Percentiles rank a stretch among this genome's conserved stretches.
Conservation (phyloP, 2,113 vertebrate species). For the Mesocricetus auratus region DNA sequence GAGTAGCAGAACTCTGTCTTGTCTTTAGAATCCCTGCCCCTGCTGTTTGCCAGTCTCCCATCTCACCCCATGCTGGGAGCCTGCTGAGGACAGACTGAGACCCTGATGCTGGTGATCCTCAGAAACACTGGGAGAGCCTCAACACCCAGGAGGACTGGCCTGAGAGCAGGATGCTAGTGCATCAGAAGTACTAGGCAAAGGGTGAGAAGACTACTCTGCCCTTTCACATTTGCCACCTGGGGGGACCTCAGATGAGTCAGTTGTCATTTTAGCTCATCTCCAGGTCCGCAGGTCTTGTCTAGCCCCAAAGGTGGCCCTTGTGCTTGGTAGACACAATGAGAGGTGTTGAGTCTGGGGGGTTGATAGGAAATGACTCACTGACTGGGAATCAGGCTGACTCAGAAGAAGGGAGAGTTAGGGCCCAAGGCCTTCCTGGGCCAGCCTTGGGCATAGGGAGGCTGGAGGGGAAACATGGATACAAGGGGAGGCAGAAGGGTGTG, state of each 20-base stretch:
- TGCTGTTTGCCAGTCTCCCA: neutral
- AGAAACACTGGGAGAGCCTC: neutral
- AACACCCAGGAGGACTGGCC: neutral
- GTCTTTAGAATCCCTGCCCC: neutral
- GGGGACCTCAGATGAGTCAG: neutral
- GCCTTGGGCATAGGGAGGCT: neutral
- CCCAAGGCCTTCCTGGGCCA: neutral
- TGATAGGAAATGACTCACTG: slow-evolving; percentile 49
- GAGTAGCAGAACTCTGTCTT: neutral
- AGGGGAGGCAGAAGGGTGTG: neutral
- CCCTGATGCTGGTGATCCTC: too few species aligned
- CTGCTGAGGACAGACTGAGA: neutral
- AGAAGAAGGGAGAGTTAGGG: neutral
- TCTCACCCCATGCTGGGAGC: neutral
- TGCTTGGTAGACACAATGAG: neutral
- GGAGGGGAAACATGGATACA: neutral
- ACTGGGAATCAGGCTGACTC: slow-evolving; percentile 55
- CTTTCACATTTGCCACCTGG: neutral
- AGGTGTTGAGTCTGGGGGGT: neutral
- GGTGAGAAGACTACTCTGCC: neutral
- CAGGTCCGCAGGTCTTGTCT: neutral
- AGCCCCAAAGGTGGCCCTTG: neutral
- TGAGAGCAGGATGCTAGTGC: neutral
- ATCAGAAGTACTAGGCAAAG: too few species aligned
- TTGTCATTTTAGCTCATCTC: neutral